These are phyloP conservation scores for Hydropsyche betteni DNA, from an alignment of 2,888 invertebrate genomes.

Conservation along the genomic window DNA sequence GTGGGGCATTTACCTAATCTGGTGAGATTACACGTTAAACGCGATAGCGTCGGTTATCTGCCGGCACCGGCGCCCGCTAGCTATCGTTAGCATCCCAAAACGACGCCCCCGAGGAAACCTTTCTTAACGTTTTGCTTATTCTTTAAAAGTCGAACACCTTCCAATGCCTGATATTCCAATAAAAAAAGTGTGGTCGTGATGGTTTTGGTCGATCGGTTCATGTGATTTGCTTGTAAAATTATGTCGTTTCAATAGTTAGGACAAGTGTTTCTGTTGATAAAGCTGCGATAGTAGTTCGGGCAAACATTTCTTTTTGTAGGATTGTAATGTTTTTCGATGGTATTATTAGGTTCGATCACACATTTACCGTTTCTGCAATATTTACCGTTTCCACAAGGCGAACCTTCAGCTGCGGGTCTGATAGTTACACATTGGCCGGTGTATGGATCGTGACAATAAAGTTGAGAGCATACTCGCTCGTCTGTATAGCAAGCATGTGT, in stretches of 20 bases:
- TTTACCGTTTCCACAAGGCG: conserved; percentile 92
- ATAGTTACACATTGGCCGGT: conserved; percentile 97
- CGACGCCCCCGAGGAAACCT: conserved; percentile 15
- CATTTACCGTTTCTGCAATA: conserved; percentile 93
- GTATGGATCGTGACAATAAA: conserved; percentile 94
- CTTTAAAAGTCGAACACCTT: conserved; percentile 8
- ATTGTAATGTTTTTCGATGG: too few species aligned
- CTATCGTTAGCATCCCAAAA: conserved; percentile 36
- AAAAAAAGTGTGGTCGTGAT: too few species aligned
- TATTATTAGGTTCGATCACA: conserved; percentile 73
- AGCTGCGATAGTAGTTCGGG: too few species aligned
- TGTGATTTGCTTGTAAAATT: neutral
- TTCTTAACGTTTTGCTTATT: conserved; percentile 14
- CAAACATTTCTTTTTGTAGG: too few species aligned
- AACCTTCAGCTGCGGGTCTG: conserved; percentile 93
- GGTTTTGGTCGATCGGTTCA: conserved; percentile 1
- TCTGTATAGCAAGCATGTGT: conserved; percentile 89
- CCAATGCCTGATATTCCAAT: neutral
- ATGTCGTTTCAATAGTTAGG: too few species aligned
- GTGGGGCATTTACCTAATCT: conserved; percentile 51
- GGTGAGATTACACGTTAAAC: conserved; percentile 49
- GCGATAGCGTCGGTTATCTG: conserved; percentile 48
- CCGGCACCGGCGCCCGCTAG: conserved; percentile 36
- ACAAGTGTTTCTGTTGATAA: too few species aligned
- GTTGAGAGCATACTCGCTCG: conserved; percentile 92